Evolutionary conservation across 2,888 invertebrate species (phyloP).

Genomic region (Camptogramma bilineatum): DNA sequence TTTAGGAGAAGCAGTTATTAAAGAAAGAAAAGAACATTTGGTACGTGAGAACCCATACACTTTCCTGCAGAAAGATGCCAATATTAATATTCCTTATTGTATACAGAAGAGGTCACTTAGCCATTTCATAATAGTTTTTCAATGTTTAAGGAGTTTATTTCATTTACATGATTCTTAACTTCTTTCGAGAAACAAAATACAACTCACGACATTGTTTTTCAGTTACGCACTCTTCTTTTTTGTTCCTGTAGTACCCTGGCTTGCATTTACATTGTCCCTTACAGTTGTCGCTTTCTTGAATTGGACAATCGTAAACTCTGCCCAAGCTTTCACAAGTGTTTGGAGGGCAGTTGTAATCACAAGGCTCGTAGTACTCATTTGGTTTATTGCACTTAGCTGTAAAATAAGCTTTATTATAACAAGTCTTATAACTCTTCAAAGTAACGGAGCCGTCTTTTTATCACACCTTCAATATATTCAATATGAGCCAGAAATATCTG

Average conservation of each 20-base stretch:
- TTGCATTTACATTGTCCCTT: constrained; percentile 47
- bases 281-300: constrained; percentile 29
- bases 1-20: too few species aligned
- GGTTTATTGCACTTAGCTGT: constrained; percentile 22
- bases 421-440: constrained; percentile 1
- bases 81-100: not conserved
- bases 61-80: constrained; percentile 26
- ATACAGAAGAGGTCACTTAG: too few species aligned
- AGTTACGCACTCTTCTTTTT: constrained; percentile 43
- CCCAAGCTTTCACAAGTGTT: constrained; percentile 32
- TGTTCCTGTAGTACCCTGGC: constrained; percentile 41
- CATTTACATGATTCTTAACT: not conserved
- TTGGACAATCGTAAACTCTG: constrained; percentile 24
- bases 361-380: constrained; percentile 23
- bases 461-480: too few species aligned
- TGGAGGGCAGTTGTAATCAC: constrained; percentile 28
- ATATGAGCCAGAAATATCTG: not conserved
- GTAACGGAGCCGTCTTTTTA: too few species aligned
- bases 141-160: too few species aligned
- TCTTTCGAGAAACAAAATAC: not conserved
- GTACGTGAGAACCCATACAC: constrained; percentile 48
- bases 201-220: constrained; percentile 45
- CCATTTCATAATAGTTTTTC: too few species aligned
- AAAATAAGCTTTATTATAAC: not conserved
- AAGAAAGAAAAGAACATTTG: too few species aligned